phyloP scores from a whole-genome alignment of 1,140 invertebrate genomes.

The Brachionus asplanchnoidis region DNA sequence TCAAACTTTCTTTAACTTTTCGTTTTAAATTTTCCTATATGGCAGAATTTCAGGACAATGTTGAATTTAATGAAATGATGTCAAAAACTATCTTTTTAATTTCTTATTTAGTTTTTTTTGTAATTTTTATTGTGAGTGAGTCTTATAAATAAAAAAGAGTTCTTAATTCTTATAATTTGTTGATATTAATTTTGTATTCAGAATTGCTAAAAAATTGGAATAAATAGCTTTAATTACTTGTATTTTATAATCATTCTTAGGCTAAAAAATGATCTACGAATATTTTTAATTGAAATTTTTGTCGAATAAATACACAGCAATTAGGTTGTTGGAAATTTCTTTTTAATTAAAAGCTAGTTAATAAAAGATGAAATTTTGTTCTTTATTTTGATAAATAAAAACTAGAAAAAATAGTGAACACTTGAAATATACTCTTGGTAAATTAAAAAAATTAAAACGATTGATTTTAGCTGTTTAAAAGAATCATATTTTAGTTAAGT shows the following conservation, averaged over 20 bases:
- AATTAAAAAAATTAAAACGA: not conserved
- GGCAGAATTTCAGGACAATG: not conserved
- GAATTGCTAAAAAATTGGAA: not conserved
- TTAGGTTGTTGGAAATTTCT: not conserved
- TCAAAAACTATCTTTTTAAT: not conserved
- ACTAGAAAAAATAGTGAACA: not conserved
- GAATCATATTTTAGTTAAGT: not conserved
- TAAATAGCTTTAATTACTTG: not conserved
- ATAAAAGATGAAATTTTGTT: not conserved
- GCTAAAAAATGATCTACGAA: no score
- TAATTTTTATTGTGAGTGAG: not conserved
- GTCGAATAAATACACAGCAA: not conserved
- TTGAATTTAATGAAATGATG: not conserved
- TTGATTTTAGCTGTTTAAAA: not conserved
- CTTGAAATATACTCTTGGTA: not conserved
- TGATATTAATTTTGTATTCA: not conserved
- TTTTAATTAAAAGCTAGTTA: not conserved
- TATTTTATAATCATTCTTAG: not conserved
- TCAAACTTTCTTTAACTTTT: no score
- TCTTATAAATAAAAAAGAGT: not conserved
- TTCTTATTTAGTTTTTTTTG: not conserved
- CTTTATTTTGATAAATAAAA: not conserved
- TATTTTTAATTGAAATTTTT: not conserved
- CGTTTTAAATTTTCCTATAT: not conserved
- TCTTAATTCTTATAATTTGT: not conserved